These are phyloP conservation scores for Micrasema minimum DNA, from an alignment of 1,140 invertebrate species.

Conservation along the genomic window DNA sequence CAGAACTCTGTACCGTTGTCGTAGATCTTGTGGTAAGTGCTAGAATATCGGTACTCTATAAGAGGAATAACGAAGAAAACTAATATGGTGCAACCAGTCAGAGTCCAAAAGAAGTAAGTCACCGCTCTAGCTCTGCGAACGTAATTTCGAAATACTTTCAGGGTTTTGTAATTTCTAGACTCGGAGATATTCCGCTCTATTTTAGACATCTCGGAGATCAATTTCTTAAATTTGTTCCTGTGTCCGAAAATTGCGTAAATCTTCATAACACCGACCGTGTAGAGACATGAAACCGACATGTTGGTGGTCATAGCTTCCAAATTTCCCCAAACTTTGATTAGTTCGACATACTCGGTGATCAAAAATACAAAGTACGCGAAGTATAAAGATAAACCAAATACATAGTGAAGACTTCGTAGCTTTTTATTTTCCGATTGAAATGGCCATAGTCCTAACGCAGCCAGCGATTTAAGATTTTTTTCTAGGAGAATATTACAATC, in stretches of 20 bases:
- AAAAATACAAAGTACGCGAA: constrained; percentile 46
- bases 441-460: constrained; percentile 50
- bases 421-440: constrained; percentile 42
- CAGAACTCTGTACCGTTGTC: constrained; percentile 50
- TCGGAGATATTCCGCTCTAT: constrained; percentile 45
- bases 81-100: constrained; percentile 45
- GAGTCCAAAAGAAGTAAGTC: constrained; percentile 46
- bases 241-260: constrained; percentile 47
- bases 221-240: constrained; percentile 35
- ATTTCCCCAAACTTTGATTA: constrained; percentile 49
- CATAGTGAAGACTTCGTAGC: constrained; percentile 36
- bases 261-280: constrained; percentile 48
- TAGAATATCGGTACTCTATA: constrained; percentile 48
- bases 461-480: constrained; percentile 48
- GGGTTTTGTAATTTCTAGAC: constrained; percentile 31
- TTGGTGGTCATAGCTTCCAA: constrained; percentile 53
- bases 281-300: constrained; percentile 50
- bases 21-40: constrained; percentile 41
- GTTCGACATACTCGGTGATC: constrained; percentile 51
- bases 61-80: constrained; percentile 50
- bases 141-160: constrained; percentile 35
- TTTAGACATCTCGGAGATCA: constrained; percentile 40
- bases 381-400: constrained; percentile 40
- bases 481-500: constrained; percentile 31
- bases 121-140: constrained; percentile 33